These are phyloP conservation scores for Pipa parva DNA, from an alignment of 2,113 vertebrate genomes.

Conservation along the genomic window DNA sequence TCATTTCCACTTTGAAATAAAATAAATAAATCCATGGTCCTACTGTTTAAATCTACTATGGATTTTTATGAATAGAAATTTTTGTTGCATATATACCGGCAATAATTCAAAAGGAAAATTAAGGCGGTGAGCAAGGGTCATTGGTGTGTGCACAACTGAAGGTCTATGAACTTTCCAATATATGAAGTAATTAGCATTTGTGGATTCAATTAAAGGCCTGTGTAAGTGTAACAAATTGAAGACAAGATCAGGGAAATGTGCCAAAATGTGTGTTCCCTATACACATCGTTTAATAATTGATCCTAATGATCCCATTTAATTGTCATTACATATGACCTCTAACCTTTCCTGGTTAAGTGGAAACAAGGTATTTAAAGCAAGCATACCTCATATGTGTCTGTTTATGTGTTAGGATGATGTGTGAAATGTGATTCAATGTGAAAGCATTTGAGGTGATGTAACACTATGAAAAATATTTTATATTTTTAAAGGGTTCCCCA, in stretches of 20 bases:
- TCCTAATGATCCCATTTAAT: constrained; percentile 47
- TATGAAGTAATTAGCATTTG: constrained; percentile 53
- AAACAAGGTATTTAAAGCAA: constrained; percentile 18
- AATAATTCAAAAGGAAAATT: constrained; percentile 48
- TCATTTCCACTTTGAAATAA: neutral
- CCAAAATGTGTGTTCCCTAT: constrained; percentile 35
- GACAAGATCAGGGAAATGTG: constrained; percentile 42
- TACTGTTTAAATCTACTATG: constrained; percentile 42
- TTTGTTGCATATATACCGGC: constrained; percentile 39
- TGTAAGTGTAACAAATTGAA: constrained; percentile 55
- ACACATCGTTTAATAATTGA: constrained; percentile 35
- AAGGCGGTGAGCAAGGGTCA: constrained; percentile 43
- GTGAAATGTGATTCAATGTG: too few species aligned
- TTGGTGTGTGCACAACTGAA: constrained; percentile 54
- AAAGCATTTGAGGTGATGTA: too few species aligned
- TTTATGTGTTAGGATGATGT: too few species aligned
- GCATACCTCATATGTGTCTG: too few species aligned
- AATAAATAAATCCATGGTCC: constrained; percentile 25
- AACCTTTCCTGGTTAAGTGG: constrained; percentile 1
- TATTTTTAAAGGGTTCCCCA: too few species aligned
- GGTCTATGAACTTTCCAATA: constrained; percentile 53
- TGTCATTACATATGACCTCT: constrained; percentile 21
- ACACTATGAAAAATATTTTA: too few species aligned
- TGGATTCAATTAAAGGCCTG: constrained; percentile 53
- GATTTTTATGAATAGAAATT: constrained; percentile 47